Evolutionary conservation across 1,140 invertebrate species (phyloP).

Genomic region (Tribolium castaneum): DNA sequence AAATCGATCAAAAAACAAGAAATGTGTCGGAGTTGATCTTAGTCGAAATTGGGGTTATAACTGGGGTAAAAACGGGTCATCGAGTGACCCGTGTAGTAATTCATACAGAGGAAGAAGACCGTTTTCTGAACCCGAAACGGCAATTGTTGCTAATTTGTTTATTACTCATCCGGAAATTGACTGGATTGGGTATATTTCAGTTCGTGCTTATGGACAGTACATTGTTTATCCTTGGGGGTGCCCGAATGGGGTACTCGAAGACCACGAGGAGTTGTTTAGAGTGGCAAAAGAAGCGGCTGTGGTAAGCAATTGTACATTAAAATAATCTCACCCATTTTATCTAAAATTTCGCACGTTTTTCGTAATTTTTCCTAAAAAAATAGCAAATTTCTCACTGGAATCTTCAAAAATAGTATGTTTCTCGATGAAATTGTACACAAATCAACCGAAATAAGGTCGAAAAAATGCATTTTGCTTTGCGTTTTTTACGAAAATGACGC

Average conservation of each 20-base stretch:
- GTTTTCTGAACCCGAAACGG: conserved; percentile 94
- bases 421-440: no score
- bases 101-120: conserved; percentile 86
- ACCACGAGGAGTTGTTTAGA: conserved; percentile 76
- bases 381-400: no score
- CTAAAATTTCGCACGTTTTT: neutral
- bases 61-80: conserved; percentile 84
- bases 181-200: conserved; percentile 81
- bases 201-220: conserved; percentile 92
- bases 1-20: conserved; percentile 72
- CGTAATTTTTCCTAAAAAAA: no score
- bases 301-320: conserved; percentile 59
- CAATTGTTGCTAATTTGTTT: conserved; percentile 74
- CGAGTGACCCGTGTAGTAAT: conserved; percentile 88
- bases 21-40: conserved; percentile 81
- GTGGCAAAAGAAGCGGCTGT: conserved; percentile 76
- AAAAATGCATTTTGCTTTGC: no score
- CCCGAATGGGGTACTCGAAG: conserved; percentile 74
- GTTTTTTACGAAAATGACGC: no score
- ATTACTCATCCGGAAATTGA: conserved; percentile 64
- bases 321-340: neutral
- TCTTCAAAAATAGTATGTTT: no score
- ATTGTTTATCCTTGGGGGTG: conserved; percentile 89
- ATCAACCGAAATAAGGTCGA: no score
- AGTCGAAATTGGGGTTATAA: conserved; percentile 82